Percentiles rank a stretch among this genome's conserved stretches.
phyloP scores from a whole-genome alignment of 2,113 vertebrate species.

The Macaca mulatta region DNA sequence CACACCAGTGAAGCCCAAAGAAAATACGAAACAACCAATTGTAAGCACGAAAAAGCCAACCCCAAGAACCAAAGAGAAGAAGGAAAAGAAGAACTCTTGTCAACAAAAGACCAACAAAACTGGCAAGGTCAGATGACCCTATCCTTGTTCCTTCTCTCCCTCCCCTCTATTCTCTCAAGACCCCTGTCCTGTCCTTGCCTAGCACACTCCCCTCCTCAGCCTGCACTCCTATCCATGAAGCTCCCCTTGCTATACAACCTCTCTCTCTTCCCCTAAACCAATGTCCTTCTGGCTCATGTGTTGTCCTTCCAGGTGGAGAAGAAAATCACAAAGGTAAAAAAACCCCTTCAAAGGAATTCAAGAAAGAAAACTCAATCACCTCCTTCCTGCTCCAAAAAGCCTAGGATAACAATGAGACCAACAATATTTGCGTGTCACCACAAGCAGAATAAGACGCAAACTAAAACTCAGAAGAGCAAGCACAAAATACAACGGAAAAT shows the following conservation, averaged over 20 bases:
- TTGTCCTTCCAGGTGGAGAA: not conserved
- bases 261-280: not conserved
- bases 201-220: not conserved
- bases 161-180: not conserved
- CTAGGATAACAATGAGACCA: not conserved
- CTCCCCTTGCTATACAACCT: not conserved
- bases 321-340: not conserved
- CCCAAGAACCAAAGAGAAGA: not conserved
- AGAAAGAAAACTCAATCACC: not conserved
- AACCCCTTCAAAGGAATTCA: not conserved
- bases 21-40: not conserved
- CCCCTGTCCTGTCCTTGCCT: not conserved
- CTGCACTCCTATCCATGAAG: not conserved
- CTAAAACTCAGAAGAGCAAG: not conserved
- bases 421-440: slow-evolving; percentile 44
- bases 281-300: not conserved
- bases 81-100: not conserved
- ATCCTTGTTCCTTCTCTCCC: not conserved
- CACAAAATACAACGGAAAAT: not conserved
- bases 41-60: accelerated
- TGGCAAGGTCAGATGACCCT: not conserved
- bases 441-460: not conserved
- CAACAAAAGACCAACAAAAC: not conserved
- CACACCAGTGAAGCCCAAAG: not conserved
- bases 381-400: not conserved